Evolutionary conservation across 2,888 invertebrate species (phyloP).

Genomic region (Mongoloraphidia duomilia): DNA sequence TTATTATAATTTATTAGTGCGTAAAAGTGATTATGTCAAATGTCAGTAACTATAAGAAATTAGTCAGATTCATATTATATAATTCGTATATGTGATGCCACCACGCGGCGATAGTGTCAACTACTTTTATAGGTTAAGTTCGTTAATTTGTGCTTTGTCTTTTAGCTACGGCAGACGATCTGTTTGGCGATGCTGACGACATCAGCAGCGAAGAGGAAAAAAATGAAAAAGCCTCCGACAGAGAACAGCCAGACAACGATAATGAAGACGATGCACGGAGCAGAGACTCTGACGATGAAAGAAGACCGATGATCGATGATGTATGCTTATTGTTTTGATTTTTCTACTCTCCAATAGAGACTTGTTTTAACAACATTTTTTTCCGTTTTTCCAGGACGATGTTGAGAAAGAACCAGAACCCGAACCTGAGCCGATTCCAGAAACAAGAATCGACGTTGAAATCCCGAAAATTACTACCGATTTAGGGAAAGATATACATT

Average conservation of each 20-base stretch:
- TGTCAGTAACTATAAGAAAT: too few species aligned
- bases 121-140: slow-evolving; percentile 22
- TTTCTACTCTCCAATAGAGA: too few species aligned
- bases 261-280: slow-evolving; percentile 14
- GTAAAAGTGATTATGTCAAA: slow-evolving; percentile 24
- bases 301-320: slow-evolving; percentile 28
- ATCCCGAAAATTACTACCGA: slow-evolving; percentile 91
- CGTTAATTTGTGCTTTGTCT: slow-evolving; percentile 4
- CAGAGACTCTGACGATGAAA: slow-evolving; percentile 19
- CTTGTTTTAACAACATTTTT: slow-evolving; percentile 2
- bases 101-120: too few species aligned
- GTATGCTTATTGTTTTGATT: background rate
- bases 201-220: slow-evolving; percentile 78
- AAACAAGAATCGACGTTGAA: slow-evolving; percentile 91
- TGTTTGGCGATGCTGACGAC: slow-evolving; percentile 89
- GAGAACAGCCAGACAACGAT: slow-evolving; percentile 23
- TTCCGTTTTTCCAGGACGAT: slow-evolving; percentile 23
- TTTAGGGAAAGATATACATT: slow-evolving; percentile 83
- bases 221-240: slow-evolving; percentile 23
- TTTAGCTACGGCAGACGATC: slow-evolving; percentile 60
- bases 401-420: slow-evolving; percentile 48
- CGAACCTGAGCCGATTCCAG: slow-evolving; percentile 70
- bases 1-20: background rate
- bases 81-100: too few species aligned
- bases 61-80: too few species aligned